Evolutionary conservation across 2,888 invertebrate genomes (phyloP).

Genomic region (Timema cristinae): DNA sequence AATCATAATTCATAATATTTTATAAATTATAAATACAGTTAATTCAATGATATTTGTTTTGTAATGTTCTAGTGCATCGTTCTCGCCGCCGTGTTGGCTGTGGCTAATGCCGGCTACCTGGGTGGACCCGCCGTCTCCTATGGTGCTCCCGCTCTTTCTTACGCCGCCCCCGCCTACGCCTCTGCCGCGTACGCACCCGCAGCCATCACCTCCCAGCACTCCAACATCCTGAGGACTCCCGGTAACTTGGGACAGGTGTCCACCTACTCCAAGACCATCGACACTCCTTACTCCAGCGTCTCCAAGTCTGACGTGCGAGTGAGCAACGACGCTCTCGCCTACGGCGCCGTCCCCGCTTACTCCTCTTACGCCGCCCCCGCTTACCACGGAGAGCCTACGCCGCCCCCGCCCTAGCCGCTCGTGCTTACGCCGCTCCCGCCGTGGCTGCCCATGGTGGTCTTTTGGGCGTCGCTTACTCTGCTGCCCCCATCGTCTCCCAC

Average conservation of each 20-base stretch:
- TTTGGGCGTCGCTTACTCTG: constrained; percentile 33
- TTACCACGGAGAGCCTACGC: constrained; percentile 20
- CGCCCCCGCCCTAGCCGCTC: constrained; percentile 30
- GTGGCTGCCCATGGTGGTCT: constrained; percentile 25
- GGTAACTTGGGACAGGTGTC: constrained; percentile 65
- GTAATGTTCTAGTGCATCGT: constrained; percentile 7
- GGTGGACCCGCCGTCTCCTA: constrained; percentile 8
- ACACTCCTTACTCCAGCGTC: constrained; percentile 68
- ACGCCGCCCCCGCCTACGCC: constrained; percentile 15
- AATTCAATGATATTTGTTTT: too few relatives aligned
- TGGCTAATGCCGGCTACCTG: constrained; percentile 22
- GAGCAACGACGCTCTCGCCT: constrained; percentile 32
- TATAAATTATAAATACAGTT: too few relatives aligned
- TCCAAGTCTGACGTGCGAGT: constrained; percentile 66
- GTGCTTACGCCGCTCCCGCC: constrained; percentile 23
- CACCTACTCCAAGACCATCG: constrained; percentile 64
- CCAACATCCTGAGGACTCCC: constrained; percentile 49
- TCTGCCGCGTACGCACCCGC: constrained; percentile 24
- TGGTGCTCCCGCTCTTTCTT: constrained; percentile 19
- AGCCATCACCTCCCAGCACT: constrained; percentile 32
- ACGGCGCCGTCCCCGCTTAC: constrained; percentile 33
- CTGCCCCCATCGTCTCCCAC: constrained; percentile 34
- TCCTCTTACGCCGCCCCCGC: constrained; percentile 31
- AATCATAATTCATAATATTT: too few relatives aligned
- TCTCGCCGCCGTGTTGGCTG: constrained; percentile 23